phyloP scores from a whole-genome alignment of 2,888 invertebrate genomes.

The Protonemura montana region DNA sequence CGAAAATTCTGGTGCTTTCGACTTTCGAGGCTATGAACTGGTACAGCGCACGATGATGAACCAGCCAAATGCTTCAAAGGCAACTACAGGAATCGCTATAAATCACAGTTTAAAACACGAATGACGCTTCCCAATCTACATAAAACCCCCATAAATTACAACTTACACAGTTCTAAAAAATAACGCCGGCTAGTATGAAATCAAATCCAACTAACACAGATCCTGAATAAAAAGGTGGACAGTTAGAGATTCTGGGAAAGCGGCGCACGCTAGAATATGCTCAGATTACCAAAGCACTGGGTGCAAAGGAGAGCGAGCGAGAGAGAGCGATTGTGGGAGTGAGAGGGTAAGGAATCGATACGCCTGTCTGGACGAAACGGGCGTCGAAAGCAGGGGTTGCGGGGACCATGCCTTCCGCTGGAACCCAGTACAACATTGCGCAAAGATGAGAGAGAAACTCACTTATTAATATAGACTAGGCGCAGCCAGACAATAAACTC shows the following conservation, averaged over 20 bases:
- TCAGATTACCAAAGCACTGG: not conserved
- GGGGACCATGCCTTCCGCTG: not conserved
- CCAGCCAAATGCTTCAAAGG: too few species aligned
- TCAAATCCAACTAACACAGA: too few species aligned
- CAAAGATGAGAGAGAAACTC: not conserved
- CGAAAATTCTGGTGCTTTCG: too few species aligned
- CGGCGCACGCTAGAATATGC: not conserved
- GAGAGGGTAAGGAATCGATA: not conserved
- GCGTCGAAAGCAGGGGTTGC: not conserved
- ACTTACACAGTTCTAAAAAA: too few species aligned
- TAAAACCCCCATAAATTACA: not conserved
- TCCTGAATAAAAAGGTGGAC: too few species aligned
- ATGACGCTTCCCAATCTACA: not conserved
- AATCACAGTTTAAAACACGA: too few species aligned
- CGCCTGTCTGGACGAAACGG: not conserved
- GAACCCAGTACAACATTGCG: not conserved
- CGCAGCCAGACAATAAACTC: not conserved
- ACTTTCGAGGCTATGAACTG: too few species aligned
- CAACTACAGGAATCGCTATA: too few species aligned
- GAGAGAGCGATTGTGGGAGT: not conserved
- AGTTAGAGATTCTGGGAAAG: too few species aligned
- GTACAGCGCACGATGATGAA: too few species aligned
- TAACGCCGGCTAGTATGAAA: too few species aligned
- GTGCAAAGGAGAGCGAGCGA: not conserved
- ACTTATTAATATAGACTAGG: not conserved